These are phyloP conservation scores for Pocillopora verrucosa DNA, from an alignment of 64 coral and sea anemone genomes.

Conservation along the genomic window DNA sequence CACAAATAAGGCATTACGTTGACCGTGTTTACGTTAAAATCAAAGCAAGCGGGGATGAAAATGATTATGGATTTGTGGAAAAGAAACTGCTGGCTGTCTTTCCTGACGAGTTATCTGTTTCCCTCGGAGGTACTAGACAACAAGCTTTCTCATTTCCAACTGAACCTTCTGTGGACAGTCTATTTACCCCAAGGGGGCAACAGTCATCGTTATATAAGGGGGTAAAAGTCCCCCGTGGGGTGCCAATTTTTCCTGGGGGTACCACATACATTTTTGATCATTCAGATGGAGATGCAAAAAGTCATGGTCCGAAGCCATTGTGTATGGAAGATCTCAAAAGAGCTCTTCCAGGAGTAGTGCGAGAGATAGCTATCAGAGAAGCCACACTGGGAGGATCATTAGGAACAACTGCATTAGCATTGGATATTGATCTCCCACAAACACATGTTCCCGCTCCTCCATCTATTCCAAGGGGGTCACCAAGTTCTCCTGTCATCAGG, in stretches of 20 bases:
- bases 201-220: neutral
- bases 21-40: slow-evolving; percentile 57
- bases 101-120: slow-evolving; percentile 36
- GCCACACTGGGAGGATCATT: slow-evolving; percentile 65
- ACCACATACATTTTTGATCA: slow-evolving; percentile 59
- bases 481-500: slow-evolving; percentile 46
- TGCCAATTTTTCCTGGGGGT: slow-evolving; percentile 19
- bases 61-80: slow-evolving; percentile 33
- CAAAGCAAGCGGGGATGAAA: slow-evolving; percentile 37
- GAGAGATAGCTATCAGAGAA: slow-evolving; percentile 75
- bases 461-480: slow-evolving; percentile 60
- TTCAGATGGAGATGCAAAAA: slow-evolving; percentile 13
- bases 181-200: slow-evolving; percentile 26
- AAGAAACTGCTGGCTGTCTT: slow-evolving; percentile 60
- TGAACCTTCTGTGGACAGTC: slow-evolving; percentile 23
- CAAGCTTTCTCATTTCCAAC: slow-evolving; percentile 15
- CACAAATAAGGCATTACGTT: slow-evolving; percentile 87
- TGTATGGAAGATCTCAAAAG: slow-evolving; percentile 69
- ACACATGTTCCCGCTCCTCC: slow-evolving; percentile 72
- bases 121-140: neutral
- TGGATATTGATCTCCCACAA: slow-evolving; percentile 72
- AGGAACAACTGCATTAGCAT: slow-evolving; percentile 70
- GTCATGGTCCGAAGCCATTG: slow-evolving; percentile 61
- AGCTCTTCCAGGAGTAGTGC: slow-evolving; percentile 71
- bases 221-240: slow-evolving; percentile 37